Conservation (phyloP, 1,140 invertebrate species). For the Meloidogyne hapla region DNA sequence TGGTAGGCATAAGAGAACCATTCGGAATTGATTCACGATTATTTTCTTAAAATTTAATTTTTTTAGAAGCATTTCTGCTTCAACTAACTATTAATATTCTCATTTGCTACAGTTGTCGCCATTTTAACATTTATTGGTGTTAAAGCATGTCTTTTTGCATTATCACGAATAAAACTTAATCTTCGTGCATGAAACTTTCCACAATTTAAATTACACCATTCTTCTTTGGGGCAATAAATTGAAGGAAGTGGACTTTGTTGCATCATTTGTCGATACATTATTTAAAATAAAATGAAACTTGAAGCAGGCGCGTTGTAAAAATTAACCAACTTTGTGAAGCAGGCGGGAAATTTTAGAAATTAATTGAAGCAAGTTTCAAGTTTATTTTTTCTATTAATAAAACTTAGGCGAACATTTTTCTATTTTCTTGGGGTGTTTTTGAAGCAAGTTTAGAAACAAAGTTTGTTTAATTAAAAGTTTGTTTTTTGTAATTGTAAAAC, state of each 20-base stretch:
- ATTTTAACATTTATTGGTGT: neutral
- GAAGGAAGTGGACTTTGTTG: slow-evolving; percentile 7
- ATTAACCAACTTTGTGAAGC: too few species aligned
- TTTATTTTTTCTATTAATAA: too few species aligned
- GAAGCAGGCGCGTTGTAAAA: too few species aligned
- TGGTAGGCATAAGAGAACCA: neutral
- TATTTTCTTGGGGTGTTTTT: too few species aligned
- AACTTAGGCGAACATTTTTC: too few species aligned
- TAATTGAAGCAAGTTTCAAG: too few species aligned
- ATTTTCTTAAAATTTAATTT: neutral
- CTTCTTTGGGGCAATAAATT: slow-evolving; percentile 19
- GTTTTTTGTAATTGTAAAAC: too few species aligned
- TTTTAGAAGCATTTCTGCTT: neutral
- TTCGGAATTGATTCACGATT: neutral
- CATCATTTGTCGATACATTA: slow-evolving; percentile 17
- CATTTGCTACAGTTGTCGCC: neutral
- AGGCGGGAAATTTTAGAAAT: too few species aligned
- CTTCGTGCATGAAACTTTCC: slow-evolving; percentile 15
- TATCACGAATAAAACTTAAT: neutral
- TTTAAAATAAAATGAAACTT: neutral
- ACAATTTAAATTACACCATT: slow-evolving; percentile 21
- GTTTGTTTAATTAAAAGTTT: too few species aligned
- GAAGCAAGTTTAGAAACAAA: too few species aligned
- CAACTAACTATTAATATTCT: neutral
- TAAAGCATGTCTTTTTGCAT: neutral